phyloP scores from a whole-genome alignment of 2,113 vertebrate species.

The Scopus umbretta region DNA sequence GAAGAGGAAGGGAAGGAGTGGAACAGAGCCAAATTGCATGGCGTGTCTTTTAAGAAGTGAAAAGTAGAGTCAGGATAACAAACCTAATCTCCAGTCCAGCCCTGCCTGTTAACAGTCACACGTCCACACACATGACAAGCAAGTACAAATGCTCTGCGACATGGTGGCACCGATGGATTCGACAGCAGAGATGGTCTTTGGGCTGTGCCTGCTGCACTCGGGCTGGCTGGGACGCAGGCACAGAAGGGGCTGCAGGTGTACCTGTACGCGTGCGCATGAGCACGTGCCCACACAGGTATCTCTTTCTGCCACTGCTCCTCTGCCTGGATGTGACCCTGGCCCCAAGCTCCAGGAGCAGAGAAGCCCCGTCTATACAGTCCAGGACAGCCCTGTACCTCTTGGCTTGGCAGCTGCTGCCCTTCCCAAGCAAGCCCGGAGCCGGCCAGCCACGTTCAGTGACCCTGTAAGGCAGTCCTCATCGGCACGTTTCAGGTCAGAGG shows the following conservation, averaged over 20 bases:
- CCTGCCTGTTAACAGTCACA: neutral
- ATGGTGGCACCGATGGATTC: fast-evolving
- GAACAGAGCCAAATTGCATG: neutral
- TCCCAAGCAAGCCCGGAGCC: neutral
- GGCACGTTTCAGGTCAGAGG: neutral
- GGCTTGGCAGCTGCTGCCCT: neutral
- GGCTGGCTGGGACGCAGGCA: neutral
- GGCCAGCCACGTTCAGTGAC: fast-evolving
- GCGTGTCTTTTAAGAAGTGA: neutral
- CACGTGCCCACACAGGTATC: fast-evolving
- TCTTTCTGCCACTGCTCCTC: neutral
- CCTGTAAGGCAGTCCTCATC: fast-evolving
- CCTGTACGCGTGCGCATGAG: neutral
- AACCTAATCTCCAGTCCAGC: neutral
- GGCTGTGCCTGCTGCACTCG: neutral
- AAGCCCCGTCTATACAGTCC: neutral
- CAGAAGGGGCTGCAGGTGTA: fast-evolving
- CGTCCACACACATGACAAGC: neutral
- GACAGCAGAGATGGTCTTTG: neutral
- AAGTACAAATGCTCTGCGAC: neutral
- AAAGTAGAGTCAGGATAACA: neutral
- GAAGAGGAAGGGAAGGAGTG: neutral
- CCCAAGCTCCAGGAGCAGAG: neutral
- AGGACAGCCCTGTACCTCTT: neutral
- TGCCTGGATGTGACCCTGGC: neutral